Evolutionary conservation across 2,797 vertebrate species (phyloP), one percentile per base, ranked within the genome.

Genomic region (Graptemys geographica): DNA sequence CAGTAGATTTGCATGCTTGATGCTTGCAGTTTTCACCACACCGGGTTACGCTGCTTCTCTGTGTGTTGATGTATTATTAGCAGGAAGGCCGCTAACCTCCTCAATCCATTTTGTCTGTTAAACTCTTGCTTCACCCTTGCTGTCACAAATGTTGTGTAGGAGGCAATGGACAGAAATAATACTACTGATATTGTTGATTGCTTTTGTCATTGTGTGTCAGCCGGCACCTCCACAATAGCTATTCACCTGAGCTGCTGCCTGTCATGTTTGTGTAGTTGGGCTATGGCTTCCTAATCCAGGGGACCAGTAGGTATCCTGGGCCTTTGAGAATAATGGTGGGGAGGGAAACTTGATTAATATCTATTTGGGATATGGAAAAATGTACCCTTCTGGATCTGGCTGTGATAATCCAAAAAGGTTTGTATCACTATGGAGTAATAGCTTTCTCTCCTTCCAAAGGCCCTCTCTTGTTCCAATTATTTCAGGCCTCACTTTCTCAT

Each of bases 331-430:
- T 62, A 69, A 76, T 47, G 69, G 11, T 25, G 16, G 31, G 9
- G 5, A 3, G 18, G 31, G 59, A 27, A 51, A 65, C 9, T 16
- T 47, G 6, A 5, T 85, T 76, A 57, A 55, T 53, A 87, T n/a
- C 2, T 4, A 3, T 53, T 19, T 52, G 86, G 52, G 49, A 28
- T 25, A 49, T 2, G 31, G n/a, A 11, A 41, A 72, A 72, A 41
- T 11, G 41, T 28, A 28, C 25, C 18, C 13, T 41, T 31, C 19
- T 13, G 57, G 55, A 79, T 0, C 0, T 51, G 44, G 78, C 7
- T 57, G 62, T 74, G 18, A 5, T 18, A 27, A 1, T 27, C 44
- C 33, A 10, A 56, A 0, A 0, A 86, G 33, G 6, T 85, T 52
- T 47, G 21, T 13, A 23, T 92, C 72, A 59, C 52, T 19, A 27